Percentiles rank a stretch among this genome's conserved stretches.
These are phyloP conservation scores for Aphrocallistes beatrix DNA, from an alignment of 37 sponge, comb jelly and placozoan species.

Conservation along the genomic window DNA sequence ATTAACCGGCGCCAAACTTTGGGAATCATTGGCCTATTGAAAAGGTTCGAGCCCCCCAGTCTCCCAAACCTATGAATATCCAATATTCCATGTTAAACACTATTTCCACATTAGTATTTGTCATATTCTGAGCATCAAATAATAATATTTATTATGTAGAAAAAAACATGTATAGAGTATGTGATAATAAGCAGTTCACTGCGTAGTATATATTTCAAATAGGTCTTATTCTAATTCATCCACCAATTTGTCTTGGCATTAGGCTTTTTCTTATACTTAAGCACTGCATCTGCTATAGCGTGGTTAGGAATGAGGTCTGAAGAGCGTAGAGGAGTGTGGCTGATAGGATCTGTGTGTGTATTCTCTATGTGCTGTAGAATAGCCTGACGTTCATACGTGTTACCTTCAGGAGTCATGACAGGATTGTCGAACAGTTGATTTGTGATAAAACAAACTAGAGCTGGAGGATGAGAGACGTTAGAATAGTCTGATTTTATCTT, in stretches of 20 bases:
- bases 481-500: neutral
- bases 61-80: no score
- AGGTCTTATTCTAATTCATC: no score
- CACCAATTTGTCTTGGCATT: neutral
- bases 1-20: no score
- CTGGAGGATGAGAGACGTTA: neutral
- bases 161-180: no score
- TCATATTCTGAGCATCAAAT: no score
- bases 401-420: neutral
- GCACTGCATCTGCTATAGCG: neutral
- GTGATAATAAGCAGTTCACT: no score
- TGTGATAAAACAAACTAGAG: neutral
- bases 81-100: no score
- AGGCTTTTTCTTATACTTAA: neutral
- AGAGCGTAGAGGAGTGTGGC: neutral
- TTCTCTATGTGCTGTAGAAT: neutral
- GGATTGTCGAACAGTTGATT: neutral
- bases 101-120: no score
- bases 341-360: neutral
- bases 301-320: neutral
- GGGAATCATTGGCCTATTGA: no score
- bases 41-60: no score
- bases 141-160: no score
- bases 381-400: neutral
- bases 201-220: no score